Percentiles rank a stretch among this genome's conserved stretches.
phyloP scores from a whole-genome alignment of 1,140 invertebrate genomes.

The Stratiolaelaps scimitus region DNA sequence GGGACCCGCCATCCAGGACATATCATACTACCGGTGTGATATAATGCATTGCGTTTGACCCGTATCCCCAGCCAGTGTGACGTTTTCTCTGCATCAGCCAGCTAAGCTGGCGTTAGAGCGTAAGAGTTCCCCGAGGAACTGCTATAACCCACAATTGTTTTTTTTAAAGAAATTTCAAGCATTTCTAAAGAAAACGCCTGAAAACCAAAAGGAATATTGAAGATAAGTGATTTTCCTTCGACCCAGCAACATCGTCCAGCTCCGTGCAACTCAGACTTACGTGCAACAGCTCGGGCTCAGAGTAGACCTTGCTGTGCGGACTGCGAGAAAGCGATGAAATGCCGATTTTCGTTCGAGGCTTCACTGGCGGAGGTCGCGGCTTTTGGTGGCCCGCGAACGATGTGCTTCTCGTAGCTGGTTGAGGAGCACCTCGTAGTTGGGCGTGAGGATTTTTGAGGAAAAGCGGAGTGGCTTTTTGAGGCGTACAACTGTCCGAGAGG shows the following conservation, averaged over 20 bases:
- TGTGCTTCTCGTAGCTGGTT: slow-evolving; percentile 2
- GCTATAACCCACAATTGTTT: too few relatives aligned
- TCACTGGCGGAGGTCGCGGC: slow-evolving; percentile 19
- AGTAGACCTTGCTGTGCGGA: not conserved
- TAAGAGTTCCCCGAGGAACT: too few relatives aligned
- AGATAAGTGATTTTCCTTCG: not conserved
- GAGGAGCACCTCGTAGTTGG: slow-evolving; percentile 2
- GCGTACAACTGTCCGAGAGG: slow-evolving; percentile 10
- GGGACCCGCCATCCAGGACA: too few relatives aligned
- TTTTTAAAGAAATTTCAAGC: too few relatives aligned
- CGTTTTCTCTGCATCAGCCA: too few relatives aligned
- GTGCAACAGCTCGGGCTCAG: slow-evolving; percentile 16
- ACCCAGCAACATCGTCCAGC: not conserved
- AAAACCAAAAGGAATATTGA: too few relatives aligned
- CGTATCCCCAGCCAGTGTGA: too few relatives aligned
- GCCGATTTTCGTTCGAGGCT: slow-evolving; percentile 31
- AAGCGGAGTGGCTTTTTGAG: slow-evolving; percentile 18
- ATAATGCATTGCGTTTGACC: too few relatives aligned
- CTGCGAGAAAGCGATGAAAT: slow-evolving; percentile 28
- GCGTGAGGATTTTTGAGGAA: slow-evolving; percentile 5
- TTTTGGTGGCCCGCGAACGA: slow-evolving; percentile 24
- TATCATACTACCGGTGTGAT: too few relatives aligned
- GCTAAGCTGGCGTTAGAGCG: too few relatives aligned
- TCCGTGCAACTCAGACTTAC: not conserved
- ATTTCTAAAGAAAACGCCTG: too few relatives aligned